Evolutionary conservation across 2,797 vertebrate genomes (phyloP), one percentile per base, ranked within the genome.

Genomic region (Decapterus maruadsi): DNA sequence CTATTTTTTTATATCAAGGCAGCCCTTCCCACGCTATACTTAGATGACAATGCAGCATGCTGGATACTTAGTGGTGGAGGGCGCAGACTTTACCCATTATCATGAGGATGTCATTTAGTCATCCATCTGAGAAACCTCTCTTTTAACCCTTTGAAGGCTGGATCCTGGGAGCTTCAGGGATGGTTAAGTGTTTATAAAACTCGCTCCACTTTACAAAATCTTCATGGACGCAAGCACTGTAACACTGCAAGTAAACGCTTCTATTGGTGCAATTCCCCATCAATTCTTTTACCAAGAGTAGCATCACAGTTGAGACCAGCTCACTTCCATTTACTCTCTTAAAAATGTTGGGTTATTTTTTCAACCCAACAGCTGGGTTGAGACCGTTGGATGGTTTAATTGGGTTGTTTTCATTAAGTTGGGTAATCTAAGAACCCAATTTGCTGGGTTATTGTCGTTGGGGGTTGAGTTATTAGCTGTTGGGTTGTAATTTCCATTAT

Each of bases 291-390:
- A 90, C 77, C 75, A 53, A 63, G 60, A 71, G 70, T 79, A 69
- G 84, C 78, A 65, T 62, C 79, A 45, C 83, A 81, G 87, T 85
- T 36, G 77, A 79, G 78, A 66, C 76, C 60, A 5, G 67, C 90
- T 90, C 81, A 87, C 94, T 95, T 92, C 80, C 88, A 91, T 95
- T 92, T 92, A 94, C n/a, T n/a, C n/a, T n/a, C n/a, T n/a, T n/a
- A n/a, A n/a, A n/a, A n/a, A n/a, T n/a, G n/a, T n/a, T n/a, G n/a
- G n/a, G n/a, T n/a, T n/a, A n/a, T n/a, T n/a, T n/a, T n/a, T n/a
- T n/a, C n/a, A n/a, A n/a, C n/a, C n/a, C n/a, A n/a, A n/a, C n/a
- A n/a, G n/a, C n/a, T n/a, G n/a, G n/a, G n/a, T n/a, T n/a, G n/a
- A n/a, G n/a, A n/a, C n/a, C n/a, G n/a, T n/a, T n/a, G n/a, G n/a